Base-by-base conservation (phyloP, 2,113 vertebrate species). In the Sorex fumeus region DNA sequence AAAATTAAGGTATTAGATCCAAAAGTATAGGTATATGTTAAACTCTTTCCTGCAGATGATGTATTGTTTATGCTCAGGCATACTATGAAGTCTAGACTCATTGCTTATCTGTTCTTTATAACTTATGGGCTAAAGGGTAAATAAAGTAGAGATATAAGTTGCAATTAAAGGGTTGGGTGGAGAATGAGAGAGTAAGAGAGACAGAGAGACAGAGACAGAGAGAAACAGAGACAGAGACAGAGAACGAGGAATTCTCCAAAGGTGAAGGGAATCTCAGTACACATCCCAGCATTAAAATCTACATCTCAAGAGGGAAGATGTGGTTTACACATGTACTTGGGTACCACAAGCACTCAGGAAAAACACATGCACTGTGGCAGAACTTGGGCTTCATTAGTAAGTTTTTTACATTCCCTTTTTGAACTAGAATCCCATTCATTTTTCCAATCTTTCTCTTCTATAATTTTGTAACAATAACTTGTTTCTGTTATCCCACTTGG, bases 401-500 rank as follows among this genome's bases (percentile, higher is more conserved):
- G 2, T 66, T 36, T 40, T 40, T 15, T 34, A 74, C 16, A 40
- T 74, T 27, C 28, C 27, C 70, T 7, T 11, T 92, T 83, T 79
- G 8, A 1, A 70, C 2, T 7, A 66, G 28, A 94, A 64, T 94
- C 36, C 87, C 27, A 84, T 43, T 34, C 11, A 53, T 34, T 79
- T 4, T 80, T 60, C 84, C 32, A 6, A 30, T 87, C 19, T 76
- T 5, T 8, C 11, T 90, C 45, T 36, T n/a, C 28, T 84, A 79
- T 92, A 45, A 85, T 84, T 74, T 25, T 19, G 18, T 18, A 27
- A 2, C 50, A 92, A 53, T 0, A 84, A 2, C 12, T 66, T 50
- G 1, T 70, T 74, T 90, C 74, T 76, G 40, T 64, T 57, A 79
- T 74, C 74, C n/a, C 79, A 79, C 43, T 8, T 71, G 36, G 92